phyloP scores from a whole-genome alignment of 2,888 invertebrate genomes.

The Agrotis exclamationis region DNA sequence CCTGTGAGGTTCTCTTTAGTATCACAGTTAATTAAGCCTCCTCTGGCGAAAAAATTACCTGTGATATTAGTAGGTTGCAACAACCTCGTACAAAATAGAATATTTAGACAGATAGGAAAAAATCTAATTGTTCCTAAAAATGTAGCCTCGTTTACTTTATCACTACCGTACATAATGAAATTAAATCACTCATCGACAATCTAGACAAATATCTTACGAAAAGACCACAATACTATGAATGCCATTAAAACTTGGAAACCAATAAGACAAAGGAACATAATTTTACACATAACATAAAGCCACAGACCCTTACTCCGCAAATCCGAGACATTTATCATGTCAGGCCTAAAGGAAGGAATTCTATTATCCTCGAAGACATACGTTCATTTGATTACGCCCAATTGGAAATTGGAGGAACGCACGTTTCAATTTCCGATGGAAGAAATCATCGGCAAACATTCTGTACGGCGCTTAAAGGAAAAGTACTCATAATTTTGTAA shows the following conservation, averaged over 20 bases:
- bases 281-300: constrained; percentile 44
- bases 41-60: no score
- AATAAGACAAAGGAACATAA: constrained; percentile 32
- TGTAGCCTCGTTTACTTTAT: neutral
- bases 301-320: constrained; percentile 32
- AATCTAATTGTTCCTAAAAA: no score
- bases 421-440: constrained; percentile 60
- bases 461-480: constrained; percentile 20
- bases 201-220: neutral
- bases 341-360: constrained; percentile 60
- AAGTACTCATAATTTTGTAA: constrained; percentile 1
- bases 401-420: constrained; percentile 58
- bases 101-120: no score
- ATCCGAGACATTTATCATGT: constrained; percentile 64
- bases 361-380: constrained; percentile 64
- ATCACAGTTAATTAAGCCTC: no score
- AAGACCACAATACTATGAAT: constrained; percentile 3
- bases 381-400: constrained; percentile 61
- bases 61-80: no score
- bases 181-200: neutral
- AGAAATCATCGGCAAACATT: constrained; percentile 46
- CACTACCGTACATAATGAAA: neutral
- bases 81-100: no score
- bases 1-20: no score
- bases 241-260: constrained; percentile 8